Conservation (phyloP, 2,113 vertebrate genomes). For the Brevimyrus niger region DNA sequence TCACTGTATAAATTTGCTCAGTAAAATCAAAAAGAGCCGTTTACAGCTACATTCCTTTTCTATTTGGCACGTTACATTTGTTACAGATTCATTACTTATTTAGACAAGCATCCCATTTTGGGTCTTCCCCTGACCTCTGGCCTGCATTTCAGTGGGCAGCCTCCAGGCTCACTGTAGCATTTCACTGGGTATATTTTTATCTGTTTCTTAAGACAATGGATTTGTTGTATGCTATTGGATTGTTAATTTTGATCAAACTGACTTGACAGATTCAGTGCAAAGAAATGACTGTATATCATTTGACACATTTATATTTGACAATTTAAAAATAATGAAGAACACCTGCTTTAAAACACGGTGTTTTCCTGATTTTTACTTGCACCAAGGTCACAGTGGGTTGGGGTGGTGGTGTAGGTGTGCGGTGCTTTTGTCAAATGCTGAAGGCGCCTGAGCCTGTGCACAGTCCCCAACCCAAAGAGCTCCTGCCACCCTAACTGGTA, state of each 20-base stretch:
- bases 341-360: neutral
- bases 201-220: neutral
- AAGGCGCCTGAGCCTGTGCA: neutral
- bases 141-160: neutral
- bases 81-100: neutral
- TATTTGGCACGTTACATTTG: neutral
- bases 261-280: neutral
- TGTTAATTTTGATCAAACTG: neutral
- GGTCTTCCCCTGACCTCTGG: neutral
- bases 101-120: neutral
- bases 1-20: neutral
- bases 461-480: neutral
- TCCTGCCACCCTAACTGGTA: neutral
- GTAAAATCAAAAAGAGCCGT: neutral
- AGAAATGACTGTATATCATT: neutral
- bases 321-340: neutral
- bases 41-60: neutral
- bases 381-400: neutral
- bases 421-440: neutral
- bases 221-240: neutral
- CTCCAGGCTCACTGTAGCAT: neutral
- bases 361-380: neutral
- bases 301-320: neutral
- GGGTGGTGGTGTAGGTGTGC: neutral
- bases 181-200: neutral